Conservation (phyloP, 2,113 vertebrate genomes). For the Nesogale talazaci region DNA sequence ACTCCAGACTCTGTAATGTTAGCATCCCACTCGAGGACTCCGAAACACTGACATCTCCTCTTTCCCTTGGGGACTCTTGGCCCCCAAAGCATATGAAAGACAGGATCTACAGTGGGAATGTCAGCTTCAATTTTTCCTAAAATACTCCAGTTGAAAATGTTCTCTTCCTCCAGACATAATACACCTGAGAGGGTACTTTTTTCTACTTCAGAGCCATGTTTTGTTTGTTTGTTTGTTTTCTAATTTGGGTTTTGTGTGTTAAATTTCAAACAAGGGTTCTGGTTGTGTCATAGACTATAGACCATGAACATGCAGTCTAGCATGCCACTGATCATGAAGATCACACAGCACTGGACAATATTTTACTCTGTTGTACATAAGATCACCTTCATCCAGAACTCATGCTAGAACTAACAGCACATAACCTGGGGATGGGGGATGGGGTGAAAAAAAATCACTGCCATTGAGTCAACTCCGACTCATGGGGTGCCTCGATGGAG, state of each 20-base stretch:
- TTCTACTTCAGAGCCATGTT: neutral
- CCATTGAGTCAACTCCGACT: too few species aligned
- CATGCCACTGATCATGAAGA: neutral
- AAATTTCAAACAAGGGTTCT: neutral
- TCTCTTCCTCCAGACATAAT: neutral
- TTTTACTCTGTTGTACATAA: neutral
- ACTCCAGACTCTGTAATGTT: too few species aligned
- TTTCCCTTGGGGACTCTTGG: accelerated
- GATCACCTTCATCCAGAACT: neutral
- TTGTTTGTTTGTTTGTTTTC: neutral
- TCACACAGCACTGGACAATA: neutral
- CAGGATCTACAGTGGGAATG: neutral
- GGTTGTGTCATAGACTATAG: neutral
- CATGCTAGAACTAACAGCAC: neutral
- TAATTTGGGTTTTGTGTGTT: neutral
- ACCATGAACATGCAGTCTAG: neutral
- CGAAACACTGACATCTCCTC: neutral
- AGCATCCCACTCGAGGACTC: accelerated
- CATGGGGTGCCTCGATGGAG: too few species aligned
- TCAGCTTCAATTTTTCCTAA: neutral
- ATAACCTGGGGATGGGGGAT: too few species aligned
- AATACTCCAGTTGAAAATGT: neutral
- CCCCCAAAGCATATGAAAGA: too few species aligned
- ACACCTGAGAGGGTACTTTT: neutral
- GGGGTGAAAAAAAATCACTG: too few species aligned